Evolutionary conservation across 2,797 vertebrate genomes (phyloP).

Genomic region (Danionella dracula): DNA sequence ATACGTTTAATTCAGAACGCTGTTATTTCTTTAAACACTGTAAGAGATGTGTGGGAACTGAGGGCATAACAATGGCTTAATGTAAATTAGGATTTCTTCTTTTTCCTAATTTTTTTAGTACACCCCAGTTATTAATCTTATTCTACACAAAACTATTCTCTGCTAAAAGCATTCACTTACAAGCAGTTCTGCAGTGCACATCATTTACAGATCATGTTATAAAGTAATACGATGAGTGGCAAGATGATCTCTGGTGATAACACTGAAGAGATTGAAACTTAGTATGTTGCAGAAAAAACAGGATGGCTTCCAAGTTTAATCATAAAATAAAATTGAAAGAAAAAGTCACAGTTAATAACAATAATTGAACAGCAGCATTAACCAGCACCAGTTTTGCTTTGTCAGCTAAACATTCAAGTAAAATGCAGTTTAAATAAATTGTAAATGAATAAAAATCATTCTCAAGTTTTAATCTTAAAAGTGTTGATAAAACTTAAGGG

Average conservation of each 20-base stretch:
- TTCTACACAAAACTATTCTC: conserved; percentile 1
- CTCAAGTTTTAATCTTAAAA: too few species aligned
- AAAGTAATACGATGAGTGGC: too few species aligned
- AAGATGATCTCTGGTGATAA: not conserved
- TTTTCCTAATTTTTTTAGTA: not conserved
- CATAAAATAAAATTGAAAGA: not conserved
- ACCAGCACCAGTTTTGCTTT: not conserved
- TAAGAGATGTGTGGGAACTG: too few species aligned
- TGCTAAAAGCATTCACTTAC: conserved; percentile 20
- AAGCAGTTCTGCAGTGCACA: conserved; percentile 9
- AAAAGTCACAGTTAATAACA: not conserved
- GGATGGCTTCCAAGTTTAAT: not conserved
- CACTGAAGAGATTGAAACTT: not conserved
- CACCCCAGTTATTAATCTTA: not conserved
- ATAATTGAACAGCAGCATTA: not conserved
- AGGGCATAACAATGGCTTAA: not conserved
- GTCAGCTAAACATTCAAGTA: not conserved
- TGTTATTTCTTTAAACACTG: too few species aligned
- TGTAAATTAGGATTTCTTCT: not conserved
- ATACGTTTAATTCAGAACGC: too few species aligned
- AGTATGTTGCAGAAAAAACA: not conserved
- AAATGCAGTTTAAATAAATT: not conserved
- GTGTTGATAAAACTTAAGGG: too few species aligned
- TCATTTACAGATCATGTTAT: not conserved
- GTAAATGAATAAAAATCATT: too few species aligned